Conservation (phyloP, 2,888 invertebrate species). For the Cataglyphis cursor region DNA sequence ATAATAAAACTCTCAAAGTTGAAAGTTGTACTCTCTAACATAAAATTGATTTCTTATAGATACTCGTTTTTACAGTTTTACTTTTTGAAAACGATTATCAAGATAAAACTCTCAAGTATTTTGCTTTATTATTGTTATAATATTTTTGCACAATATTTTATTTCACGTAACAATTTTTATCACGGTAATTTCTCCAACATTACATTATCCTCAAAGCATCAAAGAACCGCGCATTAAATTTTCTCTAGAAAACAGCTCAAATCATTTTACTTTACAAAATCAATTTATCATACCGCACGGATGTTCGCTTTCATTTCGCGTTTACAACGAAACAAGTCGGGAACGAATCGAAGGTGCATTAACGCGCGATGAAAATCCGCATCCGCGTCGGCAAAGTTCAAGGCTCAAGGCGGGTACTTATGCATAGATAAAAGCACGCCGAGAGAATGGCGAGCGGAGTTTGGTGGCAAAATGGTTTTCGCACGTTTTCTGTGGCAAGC, state of each 20-base stretch:
- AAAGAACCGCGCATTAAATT: constrained; percentile 30
- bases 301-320: constrained; percentile 38
- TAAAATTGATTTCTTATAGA: not conserved
- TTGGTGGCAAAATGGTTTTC: constrained; percentile 57
- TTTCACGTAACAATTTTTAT: not conserved
- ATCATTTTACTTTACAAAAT: constrained; percentile 35
- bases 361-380: constrained; percentile 63
- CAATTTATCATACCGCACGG: constrained; percentile 39
- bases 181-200: constrained; percentile 34
- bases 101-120: not conserved
- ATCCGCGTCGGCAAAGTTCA: constrained; percentile 61
- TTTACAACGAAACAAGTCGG: constrained; percentile 61
- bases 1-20: constrained; percentile 20
- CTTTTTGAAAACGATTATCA: not conserved
- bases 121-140: not conserved
- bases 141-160: constrained; percentile 6
- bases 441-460: constrained; percentile 55
- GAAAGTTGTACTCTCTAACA: not conserved
- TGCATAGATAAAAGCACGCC: constrained; percentile 66
- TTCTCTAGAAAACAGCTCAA: constrained; percentile 31
- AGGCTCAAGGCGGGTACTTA: constrained; percentile 62
- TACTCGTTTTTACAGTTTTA: not conserved
- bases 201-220: constrained; percentile 25
- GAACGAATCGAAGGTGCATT: constrained; percentile 66
- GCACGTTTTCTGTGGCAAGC: constrained; percentile 40